Base-by-base conservation (phyloP, 2,113 vertebrate genomes). In the Eretmochelys imbricata region DNA sequence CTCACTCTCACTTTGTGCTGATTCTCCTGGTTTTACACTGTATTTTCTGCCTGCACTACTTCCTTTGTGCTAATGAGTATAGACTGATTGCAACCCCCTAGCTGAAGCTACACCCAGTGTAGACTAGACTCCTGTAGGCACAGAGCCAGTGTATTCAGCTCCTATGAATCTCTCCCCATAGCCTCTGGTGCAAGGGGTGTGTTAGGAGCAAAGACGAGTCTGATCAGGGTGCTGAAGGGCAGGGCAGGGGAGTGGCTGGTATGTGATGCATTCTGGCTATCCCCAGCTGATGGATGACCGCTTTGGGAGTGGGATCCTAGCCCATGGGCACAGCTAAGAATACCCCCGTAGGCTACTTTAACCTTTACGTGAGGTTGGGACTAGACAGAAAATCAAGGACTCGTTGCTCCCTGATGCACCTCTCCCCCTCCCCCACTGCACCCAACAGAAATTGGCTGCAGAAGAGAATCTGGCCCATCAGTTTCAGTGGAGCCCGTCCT, bases 361-460 rank as follows among this genome's bases (percentile, higher is more conserved):
- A 95, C 84, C 1, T 80, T 3, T 16, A 92, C 82, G 86, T 57
- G 7, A 27, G 35, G 48, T 8, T 54, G 1, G 2, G 2, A 2
- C 72, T 92, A 91, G 22, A 3, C 62, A 92, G 42, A 80, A 13
- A 88, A 88, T n/a, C 42, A 84, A 19, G n/a, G 27, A 82, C 57
- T 76, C 65, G 54, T 3, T 80, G 14, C 8, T 82, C 89, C 24
- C 24, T 48, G 75, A 72, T 82, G 53, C 82, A 89, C 8, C 1
- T 7, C 9, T 80, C 29, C 84, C 65, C 12, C 89, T 1, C 12
- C 46, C 25, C 13, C 25, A 10, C 7, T 7, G 2, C 86, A 54
- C 6, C 10, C n/a, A 50, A 24, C 0, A 0, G 27, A 20, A 85
- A 24, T 1, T 35, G 16, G 11, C 57, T 53, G 19, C 5, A 2